These are phyloP conservation scores for Lasius fuliginosus DNA, from an alignment of 2,888 invertebrate species.

Conservation along the genomic window DNA sequence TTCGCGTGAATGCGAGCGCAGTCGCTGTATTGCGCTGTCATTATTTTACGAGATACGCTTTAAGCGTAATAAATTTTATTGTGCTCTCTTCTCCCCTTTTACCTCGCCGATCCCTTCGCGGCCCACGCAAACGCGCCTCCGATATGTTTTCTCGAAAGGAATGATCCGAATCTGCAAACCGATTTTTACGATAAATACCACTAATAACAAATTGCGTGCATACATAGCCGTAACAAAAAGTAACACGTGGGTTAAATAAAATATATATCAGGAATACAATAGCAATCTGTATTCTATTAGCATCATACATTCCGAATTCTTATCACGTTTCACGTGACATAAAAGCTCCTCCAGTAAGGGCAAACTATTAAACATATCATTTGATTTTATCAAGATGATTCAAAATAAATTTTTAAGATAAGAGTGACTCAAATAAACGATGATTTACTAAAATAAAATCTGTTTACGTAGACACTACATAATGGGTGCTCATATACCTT, in stretches of 20 bases:
- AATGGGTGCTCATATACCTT: not conserved
- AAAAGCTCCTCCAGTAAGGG: not conserved
- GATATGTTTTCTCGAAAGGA: slow-evolving; percentile 52
- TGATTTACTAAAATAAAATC: slow-evolving; percentile 2
- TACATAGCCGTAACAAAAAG: not conserved
- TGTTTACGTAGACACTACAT: not conserved
- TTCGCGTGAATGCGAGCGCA: slow-evolving; percentile 76
- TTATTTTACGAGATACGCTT: slow-evolving; percentile 77
- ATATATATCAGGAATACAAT: not conserved
- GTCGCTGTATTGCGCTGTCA: slow-evolving; percentile 71
- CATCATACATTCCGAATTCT: not conserved
- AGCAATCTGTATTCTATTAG: not conserved
- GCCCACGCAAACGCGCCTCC: slow-evolving; percentile 44
- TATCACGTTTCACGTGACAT: not conserved
- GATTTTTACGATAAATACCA: slow-evolving; percentile 62
- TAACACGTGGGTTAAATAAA: not conserved
- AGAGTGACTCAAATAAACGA: not conserved
- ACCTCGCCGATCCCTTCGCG: slow-evolving; percentile 55
- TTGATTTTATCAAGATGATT: not conserved
- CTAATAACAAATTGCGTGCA: slow-evolving; percentile 66
- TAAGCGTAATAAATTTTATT: slow-evolving; percentile 76
- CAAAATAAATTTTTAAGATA: not conserved
- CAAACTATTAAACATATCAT: not conserved
- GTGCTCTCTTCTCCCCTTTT: slow-evolving; percentile 44
- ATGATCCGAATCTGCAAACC: slow-evolving; percentile 63